A percentile compares a stretch with the other conserved stretches of the same genome.
Conservation (phyloP, 2,888 invertebrate species). For the Opisthograptis luteolata region DNA sequence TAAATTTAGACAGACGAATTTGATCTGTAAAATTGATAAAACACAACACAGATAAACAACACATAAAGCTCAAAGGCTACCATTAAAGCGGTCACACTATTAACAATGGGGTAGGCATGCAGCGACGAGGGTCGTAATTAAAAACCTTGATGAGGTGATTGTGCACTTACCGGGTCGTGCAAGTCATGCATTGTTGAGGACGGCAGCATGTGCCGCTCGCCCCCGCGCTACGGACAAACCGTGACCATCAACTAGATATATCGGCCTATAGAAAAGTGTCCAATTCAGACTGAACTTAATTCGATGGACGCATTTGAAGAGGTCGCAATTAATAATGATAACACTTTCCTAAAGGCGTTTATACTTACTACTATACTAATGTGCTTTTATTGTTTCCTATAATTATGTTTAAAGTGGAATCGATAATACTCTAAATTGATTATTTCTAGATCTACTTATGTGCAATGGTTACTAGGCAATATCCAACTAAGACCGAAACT, state of each 20-base stretch:
- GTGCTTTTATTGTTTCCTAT: too few relatives aligned
- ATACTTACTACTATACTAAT: slow-evolving; percentile 20
- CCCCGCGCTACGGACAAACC: slow-evolving; percentile 79
- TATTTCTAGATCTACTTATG: slow-evolving; percentile 21
- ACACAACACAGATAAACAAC: slow-evolving; percentile 38
- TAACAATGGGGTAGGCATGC: slow-evolving; percentile 55
- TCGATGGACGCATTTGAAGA: slow-evolving; percentile 4
- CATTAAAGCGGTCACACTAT: slow-evolving; percentile 61
- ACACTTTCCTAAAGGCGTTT: slow-evolving; percentile 27
- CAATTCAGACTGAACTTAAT: slow-evolving; percentile 16
- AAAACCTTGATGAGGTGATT: slow-evolving; percentile 38
- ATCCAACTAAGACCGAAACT: slow-evolving; percentile 26
- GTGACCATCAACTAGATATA: slow-evolving; percentile 61
- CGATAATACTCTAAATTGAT: slow-evolving; percentile 7
- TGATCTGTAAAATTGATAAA: slow-evolving; percentile 20
- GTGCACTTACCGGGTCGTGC: slow-evolving; percentile 84
- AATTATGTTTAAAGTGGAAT: too few relatives aligned
- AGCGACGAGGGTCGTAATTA: slow-evolving; percentile 28
- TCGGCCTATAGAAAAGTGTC: slow-evolving; percentile 30
- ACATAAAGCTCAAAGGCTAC: slow-evolving; percentile 56
- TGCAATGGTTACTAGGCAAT: slow-evolving; percentile 25
- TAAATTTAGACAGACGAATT: slow-evolving; percentile 5
- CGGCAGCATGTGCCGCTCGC: slow-evolving; percentile 81
- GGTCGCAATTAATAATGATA: slow-evolving; percentile 1
- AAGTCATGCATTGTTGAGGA: slow-evolving; percentile 85